Evolutionary conservation across 2,113 vertebrate genomes (phyloP), one percentile per base, ranked within the genome.

Genomic region (Brachypodius melanocephalos): DNA sequence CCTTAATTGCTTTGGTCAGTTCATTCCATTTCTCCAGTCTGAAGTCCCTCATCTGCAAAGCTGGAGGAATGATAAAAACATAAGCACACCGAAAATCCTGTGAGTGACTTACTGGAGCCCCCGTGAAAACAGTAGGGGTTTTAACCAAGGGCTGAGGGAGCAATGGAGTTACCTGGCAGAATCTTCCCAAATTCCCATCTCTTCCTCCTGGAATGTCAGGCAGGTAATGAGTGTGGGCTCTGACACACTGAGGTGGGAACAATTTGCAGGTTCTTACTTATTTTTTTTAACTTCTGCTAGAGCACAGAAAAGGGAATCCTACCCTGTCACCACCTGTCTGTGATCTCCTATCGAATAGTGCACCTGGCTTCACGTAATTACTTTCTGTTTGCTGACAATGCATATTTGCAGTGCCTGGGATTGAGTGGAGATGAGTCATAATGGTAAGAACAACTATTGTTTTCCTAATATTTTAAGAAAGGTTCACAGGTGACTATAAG

Each of bases 1-100:
- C 42, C 21, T 75, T 84, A 69, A 77, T 78, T 84, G 65, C 55
- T 95, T 91, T 78, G 79, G 90, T 82, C 89, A 94, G 32, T 86
- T 89, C 61, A 65, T 87, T 94, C 72, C 59, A 68, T 87, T 91
- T 94, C 63, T 88, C 42, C 17, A 16, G 45, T 61, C 81, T 86
- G 82, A 77, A 80, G 20, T 29, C 69, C 31, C 26, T 93, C 74
- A 58, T 79, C 46, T 94, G 61, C 75, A 94, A 96, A 96, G 82
- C 26, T 40, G 62, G 77, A 76, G 49, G 79, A 69, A 91, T 82
- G 72, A 85, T 58, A 93, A 93, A 90, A 51, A 85, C 46, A 78
- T 22, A 94, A 88, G 73, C 29, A 62, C 36, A 83, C 16, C 10
- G 46, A 55, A 89, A 91, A 34, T 58, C 88, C n/a, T 65, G 32